A percentile compares a stretch with the other conserved stretches of the same genome.
These are phyloP conservation scores for Thryonomys swinderianus DNA, from an alignment of 2,113 vertebrate species.

Conservation along the genomic window DNA sequence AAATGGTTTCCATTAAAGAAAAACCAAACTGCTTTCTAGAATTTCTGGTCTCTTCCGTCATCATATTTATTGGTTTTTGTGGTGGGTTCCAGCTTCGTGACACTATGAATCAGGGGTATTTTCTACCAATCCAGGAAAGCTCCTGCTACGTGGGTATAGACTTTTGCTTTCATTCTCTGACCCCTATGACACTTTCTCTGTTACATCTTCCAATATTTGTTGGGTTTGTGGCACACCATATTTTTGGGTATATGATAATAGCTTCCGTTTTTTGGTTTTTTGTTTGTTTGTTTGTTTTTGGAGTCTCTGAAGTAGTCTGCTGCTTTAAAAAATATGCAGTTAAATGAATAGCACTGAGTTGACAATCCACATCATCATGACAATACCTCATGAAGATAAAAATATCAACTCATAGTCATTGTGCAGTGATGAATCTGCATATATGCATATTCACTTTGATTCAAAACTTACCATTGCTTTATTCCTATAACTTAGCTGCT, in stretches of 20 bases:
- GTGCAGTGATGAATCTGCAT: not conserved
- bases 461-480: not conserved
- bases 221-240: not conserved
- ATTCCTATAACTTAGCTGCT: not conserved
- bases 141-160: not conserved
- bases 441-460: not conserved
- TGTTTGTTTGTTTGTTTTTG: too few relatives aligned
- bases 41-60: not conserved
- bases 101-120: not conserved
- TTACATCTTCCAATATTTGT: not conserved
- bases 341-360: not conserved
- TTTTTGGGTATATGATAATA: too few relatives aligned
- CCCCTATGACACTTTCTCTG: not conserved
- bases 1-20: not conserved
- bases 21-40: not conserved
- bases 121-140: not conserved
- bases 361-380: too few relatives aligned
- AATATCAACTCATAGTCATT: not conserved
- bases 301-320: not conserved
- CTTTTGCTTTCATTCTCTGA: not conserved
- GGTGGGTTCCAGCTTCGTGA: not conserved
- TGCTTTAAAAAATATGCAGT: not conserved
- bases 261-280: too few relatives aligned
- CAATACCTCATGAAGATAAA: not conserved
- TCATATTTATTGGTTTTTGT: not conserved